Conservation (phyloP, 2,113 vertebrate genomes). For the Anguilla japonica region DNA sequence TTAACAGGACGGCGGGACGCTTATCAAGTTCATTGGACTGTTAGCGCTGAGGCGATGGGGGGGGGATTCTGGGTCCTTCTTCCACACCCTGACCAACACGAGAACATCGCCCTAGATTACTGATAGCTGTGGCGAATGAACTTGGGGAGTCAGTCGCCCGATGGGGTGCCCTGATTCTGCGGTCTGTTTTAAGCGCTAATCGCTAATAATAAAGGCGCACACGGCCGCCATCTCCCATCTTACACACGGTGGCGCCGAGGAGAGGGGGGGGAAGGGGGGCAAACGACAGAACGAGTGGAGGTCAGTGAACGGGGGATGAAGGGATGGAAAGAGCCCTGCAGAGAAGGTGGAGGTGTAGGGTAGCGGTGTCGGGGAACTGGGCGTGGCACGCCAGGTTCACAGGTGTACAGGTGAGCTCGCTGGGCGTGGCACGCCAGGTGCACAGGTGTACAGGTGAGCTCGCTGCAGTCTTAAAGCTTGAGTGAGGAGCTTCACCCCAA, state of each 20-base stretch:
- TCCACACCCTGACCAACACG: slow-evolving; percentile 66
- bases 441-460: no score
- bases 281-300: neutral
- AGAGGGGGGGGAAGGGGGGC: neutral
- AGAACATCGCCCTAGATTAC: slow-evolving; percentile 81
- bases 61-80: slow-evolving; percentile 70
- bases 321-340: slow-evolving; percentile 57
- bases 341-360: slow-evolving; percentile 65
- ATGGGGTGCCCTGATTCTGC: slow-evolving; percentile 66
- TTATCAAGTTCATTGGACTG: slow-evolving; percentile 91
- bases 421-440: no score
- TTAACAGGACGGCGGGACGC: slow-evolving; percentile 89
- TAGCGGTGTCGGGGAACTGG: no score
- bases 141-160: slow-evolving; percentile 80
- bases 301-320: slow-evolving; percentile 29
- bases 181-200: slow-evolving; percentile 37
- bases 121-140: slow-evolving; percentile 93
- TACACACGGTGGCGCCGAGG: no score
- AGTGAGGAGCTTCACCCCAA: no score
- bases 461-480: no score
- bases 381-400: no score
- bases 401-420: no score
- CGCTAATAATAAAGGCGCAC: slow-evolving; percentile 9
- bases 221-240: slow-evolving; percentile 39
- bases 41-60: slow-evolving; percentile 76